Conservation (phyloP, 2,113 vertebrate genomes). For the Calyptomena viridis region DNA sequence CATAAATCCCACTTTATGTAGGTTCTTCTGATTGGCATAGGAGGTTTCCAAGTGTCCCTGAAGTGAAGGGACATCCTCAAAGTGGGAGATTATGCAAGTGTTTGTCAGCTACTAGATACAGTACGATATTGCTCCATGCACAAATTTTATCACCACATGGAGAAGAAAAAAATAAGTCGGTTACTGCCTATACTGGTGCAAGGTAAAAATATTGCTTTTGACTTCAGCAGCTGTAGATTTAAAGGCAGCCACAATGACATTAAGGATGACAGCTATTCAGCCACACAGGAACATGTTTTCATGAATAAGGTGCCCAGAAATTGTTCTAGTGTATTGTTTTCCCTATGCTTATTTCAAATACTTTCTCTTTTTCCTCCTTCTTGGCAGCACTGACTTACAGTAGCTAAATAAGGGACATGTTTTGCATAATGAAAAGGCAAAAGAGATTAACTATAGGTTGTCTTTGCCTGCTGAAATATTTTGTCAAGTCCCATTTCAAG, state of each 20-base stretch:
- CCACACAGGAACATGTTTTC: neutral
- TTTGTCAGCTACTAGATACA: neutral
- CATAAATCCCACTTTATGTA: neutral
- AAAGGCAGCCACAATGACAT: neutral
- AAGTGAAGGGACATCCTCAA: neutral
- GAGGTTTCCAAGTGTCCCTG: neutral
- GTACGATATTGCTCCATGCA: neutral
- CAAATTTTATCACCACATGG: neutral
- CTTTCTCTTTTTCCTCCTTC: neutral
- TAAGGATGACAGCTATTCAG: neutral
- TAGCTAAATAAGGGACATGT: neutral
- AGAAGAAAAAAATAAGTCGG: neutral
- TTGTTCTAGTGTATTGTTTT: neutral
- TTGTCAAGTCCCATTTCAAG: conserved; percentile 24
- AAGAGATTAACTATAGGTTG: neutral
- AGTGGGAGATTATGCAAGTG: neutral
- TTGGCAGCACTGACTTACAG: neutral
- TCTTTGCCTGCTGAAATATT: conserved; percentile 15
- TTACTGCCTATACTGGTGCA: neutral
- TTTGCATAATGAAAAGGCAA: conserved; percentile 7
- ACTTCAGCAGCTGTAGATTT: neutral
- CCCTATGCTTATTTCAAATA: neutral
- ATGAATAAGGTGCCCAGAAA: neutral
- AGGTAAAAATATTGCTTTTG: neutral
- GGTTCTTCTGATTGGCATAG: neutral